Conservation (phyloP, 2,113 vertebrate genomes). For the Elaphurus davidianus region DNA sequence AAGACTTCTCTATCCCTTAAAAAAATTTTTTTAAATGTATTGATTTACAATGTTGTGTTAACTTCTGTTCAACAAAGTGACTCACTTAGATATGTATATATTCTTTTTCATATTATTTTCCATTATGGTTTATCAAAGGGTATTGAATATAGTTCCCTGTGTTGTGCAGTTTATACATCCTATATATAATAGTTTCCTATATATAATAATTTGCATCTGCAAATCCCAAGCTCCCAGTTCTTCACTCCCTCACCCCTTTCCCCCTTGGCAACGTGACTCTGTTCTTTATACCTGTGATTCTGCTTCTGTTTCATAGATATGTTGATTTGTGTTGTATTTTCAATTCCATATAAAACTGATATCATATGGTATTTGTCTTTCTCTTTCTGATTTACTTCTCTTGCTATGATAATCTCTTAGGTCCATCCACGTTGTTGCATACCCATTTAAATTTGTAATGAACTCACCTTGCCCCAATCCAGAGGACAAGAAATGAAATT, state of each 20-base stretch:
- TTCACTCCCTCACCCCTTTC: background rate
- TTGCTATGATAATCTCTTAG: background rate
- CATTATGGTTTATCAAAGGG: background rate
- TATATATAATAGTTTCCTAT: background rate
- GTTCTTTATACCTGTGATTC: background rate
- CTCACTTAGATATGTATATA: background rate
- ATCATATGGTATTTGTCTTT: background rate
- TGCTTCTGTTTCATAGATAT: background rate
- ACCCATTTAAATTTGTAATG: background rate
- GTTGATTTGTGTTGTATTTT: background rate
- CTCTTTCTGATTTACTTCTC: background rate
- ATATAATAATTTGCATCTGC: background rate
- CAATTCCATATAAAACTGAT: background rate
- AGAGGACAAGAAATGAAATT: background rate
- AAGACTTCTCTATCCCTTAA: background rate
- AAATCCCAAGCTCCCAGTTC: background rate
- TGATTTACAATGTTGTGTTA: background rate
- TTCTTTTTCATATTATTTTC: background rate
- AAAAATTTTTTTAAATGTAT: rapidly evolving
- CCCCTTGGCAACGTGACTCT: background rate
- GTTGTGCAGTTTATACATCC: background rate
- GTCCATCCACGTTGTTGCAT: background rate
- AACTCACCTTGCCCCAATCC: background rate
- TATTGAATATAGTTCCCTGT: background rate
- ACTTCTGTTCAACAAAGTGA: background rate